Conservation (phyloP, 2,888 invertebrate genomes). For the Dilophus febrilis region DNA sequence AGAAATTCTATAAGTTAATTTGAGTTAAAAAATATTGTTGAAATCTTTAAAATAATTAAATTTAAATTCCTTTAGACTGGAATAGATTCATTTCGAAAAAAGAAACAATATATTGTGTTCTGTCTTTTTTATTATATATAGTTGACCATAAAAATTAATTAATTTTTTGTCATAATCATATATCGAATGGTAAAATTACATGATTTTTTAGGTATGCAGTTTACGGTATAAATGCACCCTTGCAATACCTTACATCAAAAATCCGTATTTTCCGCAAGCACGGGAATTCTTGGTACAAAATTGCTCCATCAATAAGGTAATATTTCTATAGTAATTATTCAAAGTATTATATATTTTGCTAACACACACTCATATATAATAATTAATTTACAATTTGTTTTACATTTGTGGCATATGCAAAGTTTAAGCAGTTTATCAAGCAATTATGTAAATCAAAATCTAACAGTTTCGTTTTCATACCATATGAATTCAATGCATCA, state of each 20-base stretch:
- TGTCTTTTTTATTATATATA: too few species aligned
- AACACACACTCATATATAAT: neutral
- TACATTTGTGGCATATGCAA: neutral
- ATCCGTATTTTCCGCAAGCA: slow-evolving; percentile 19
- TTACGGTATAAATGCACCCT: slow-evolving; percentile 20
- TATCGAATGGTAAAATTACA: too few species aligned
- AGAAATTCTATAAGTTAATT: too few species aligned
- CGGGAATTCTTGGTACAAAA: slow-evolving; percentile 19
- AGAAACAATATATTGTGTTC: too few species aligned
- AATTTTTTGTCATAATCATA: too few species aligned
- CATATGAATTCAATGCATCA: slow-evolving; percentile 18
- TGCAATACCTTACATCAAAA: slow-evolving; percentile 19
- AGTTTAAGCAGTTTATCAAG: slow-evolving; percentile 11
- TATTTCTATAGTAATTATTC: neutral
- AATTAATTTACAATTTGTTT: neutral
- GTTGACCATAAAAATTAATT: too few species aligned
- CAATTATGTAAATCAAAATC: slow-evolving; percentile 12
- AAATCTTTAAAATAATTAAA: too few species aligned
- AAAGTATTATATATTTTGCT: neutral
- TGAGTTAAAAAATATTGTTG: too few species aligned
- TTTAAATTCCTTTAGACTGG: too few species aligned
- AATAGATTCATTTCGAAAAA: too few species aligned
- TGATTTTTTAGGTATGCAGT: slow-evolving; percentile 16
- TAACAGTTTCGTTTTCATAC: slow-evolving; percentile 22
- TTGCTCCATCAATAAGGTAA: slow-evolving; percentile 20